phyloP scores from a whole-genome alignment of 1,140 invertebrate species.

The Temnothorax longispinosus region DNA sequence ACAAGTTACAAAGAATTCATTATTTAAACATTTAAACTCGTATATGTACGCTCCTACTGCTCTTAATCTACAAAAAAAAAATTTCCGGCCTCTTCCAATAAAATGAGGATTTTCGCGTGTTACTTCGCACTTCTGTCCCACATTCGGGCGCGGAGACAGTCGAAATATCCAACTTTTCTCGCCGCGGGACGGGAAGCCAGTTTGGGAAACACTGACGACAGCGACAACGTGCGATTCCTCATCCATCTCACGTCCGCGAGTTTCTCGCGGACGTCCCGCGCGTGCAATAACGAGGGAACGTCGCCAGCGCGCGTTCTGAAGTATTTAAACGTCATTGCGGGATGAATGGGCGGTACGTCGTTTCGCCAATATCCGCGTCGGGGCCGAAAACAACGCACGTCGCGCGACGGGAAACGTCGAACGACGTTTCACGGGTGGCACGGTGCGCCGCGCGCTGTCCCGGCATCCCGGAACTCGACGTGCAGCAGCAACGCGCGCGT shows the following conservation, averaged over 20 bases:
- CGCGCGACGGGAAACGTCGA: slow-evolving; percentile 45
- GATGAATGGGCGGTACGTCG: slow-evolving; percentile 48
- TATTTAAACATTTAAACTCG: neutral
- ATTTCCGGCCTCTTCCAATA: neutral
- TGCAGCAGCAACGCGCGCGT: slow-evolving; percentile 3
- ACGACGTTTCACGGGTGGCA: neutral
- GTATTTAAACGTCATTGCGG: slow-evolving; percentile 63
- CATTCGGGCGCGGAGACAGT: no score
- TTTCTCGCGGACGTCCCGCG: slow-evolving; percentile 40
- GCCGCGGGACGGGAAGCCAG: slow-evolving; percentile 5
- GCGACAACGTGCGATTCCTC: slow-evolving; percentile 42
- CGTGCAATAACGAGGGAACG: slow-evolving; percentile 51
- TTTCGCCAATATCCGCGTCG: slow-evolving; percentile 45
- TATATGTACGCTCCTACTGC: no score
- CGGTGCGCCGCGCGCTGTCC: neutral
- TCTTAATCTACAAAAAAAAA: neutral
- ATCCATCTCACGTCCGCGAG: slow-evolving; percentile 58
- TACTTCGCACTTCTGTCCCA: neutral
- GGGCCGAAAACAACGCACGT: slow-evolving; percentile 58
- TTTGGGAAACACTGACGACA: slow-evolving; percentile 49
- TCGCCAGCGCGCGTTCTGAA: slow-evolving; percentile 43
- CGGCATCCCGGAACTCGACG: slow-evolving; percentile 17
- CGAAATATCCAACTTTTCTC: slow-evolving; percentile 36
- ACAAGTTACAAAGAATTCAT: neutral
- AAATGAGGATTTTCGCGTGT: neutral